Conservation (phyloP, 2,113 vertebrate genomes). For the Tichodroma muraria region DNA sequence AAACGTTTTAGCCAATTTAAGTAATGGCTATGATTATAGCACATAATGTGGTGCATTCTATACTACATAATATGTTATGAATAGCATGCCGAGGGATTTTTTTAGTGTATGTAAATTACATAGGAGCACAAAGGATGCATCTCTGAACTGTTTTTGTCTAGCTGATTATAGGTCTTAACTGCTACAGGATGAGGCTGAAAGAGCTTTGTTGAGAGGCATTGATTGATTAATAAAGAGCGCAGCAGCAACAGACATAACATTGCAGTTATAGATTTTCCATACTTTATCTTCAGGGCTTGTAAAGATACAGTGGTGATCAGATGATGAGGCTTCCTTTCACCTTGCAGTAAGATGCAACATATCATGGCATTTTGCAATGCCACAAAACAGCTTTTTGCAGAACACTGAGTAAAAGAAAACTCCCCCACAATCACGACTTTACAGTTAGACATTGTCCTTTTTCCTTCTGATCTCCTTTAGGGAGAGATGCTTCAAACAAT, state of each 20-base stretch:
- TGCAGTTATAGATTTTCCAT: conserved; percentile 49
- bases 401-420: not conserved
- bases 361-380: not conserved
- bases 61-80: conserved; percentile 22
- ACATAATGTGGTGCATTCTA: not conserved
- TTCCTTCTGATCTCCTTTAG: conserved; percentile 13
- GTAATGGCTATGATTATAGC: conserved; percentile 34
- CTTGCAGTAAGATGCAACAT: not conserved
- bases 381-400: conserved; percentile 3
- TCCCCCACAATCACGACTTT: conserved; percentile 37
- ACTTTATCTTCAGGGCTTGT: conserved; percentile 48
- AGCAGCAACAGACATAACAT: conserved; percentile 14
- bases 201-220: conserved; percentile 31
- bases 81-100: not conserved
- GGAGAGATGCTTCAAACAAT: conserved; percentile 30
- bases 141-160: conserved; percentile 44
- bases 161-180: conserved; percentile 39
- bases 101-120: conserved; percentile 35
- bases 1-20: not conserved
- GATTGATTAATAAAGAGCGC: conserved; percentile 45
- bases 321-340: conserved; percentile 37
- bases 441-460: conserved; percentile 32
- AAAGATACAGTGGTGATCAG: conserved; percentile 33
- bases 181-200: conserved; percentile 28
- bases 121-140: conserved; percentile 38